These are phyloP conservation scores for Drosophila sordidula DNA, from an alignment of 2,888 invertebrate genomes.

Conservation along the genomic window DNA sequence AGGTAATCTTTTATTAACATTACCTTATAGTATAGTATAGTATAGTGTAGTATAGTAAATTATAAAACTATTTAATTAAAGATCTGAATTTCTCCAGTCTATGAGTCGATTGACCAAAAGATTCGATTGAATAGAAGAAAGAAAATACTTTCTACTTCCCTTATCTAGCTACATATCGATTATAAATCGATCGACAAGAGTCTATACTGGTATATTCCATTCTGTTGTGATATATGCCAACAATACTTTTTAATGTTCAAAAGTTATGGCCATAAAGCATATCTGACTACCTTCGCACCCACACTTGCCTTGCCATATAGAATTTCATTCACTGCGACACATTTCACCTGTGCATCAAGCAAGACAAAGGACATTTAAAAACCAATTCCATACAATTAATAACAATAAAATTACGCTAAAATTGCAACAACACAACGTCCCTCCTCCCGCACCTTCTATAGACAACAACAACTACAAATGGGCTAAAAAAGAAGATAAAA, in stretches of 20 bases:
- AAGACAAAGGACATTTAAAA: conserved; percentile 63
- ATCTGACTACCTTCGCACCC: background rate
- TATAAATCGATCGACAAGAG: background rate
- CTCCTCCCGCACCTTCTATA: conserved; percentile 25
- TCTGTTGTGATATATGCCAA: too few species aligned
- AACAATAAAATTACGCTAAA: conserved; percentile 78
- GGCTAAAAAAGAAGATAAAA: conserved; percentile 28
- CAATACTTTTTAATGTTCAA: background rate
- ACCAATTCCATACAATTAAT: conserved; percentile 73
- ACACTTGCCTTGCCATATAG: background rate
- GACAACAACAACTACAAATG: conserved; percentile 35
- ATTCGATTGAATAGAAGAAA: too few species aligned
- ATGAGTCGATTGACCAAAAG: too few species aligned
- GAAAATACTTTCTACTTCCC: background rate
- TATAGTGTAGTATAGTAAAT: too few species aligned
- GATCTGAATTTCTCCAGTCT: too few species aligned
- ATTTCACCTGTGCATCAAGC: conserved; percentile 29
- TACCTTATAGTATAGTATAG: too few species aligned
- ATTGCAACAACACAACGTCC: conserved; percentile 74
- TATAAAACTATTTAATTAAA: too few species aligned
- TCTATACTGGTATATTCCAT: background rate
- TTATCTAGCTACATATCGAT: background rate
- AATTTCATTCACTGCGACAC: conserved; percentile 11
- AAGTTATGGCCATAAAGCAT: conserved; percentile 5
- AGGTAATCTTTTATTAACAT: too few species aligned